Conservation (phyloP, 2,113 vertebrate genomes). For the Ciconia stormi region DNA sequence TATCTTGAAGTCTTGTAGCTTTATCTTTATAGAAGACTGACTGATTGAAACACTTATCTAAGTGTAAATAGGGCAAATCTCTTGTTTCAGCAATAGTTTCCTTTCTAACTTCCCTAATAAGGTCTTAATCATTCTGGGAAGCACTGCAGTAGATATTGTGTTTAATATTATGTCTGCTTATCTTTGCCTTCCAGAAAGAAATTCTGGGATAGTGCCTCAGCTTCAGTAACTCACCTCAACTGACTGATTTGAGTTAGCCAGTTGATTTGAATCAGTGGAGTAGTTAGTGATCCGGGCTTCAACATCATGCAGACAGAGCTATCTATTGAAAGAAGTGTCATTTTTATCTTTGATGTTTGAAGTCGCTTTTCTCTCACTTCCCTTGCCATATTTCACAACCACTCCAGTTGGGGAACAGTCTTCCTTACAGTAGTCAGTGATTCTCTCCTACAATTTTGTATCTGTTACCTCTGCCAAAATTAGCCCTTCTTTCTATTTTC, state of each 20-base stretch:
- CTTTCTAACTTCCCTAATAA: neutral
- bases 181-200: neutral
- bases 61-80: neutral
- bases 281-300: neutral
- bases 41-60: neutral
- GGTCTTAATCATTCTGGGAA: neutral
- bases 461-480: neutral
- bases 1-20: neutral
- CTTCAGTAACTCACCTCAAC: neutral
- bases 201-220: neutral
- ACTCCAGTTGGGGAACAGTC: neutral
- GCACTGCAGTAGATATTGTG: rapidly evolving
- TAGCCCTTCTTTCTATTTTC: neutral
- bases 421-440: neutral
- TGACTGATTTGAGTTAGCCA: neutral
- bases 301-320: neutral
- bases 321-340: neutral
- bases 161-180: neutral
- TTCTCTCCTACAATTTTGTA: neutral
- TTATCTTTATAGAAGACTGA: neutral
- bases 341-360: neutral
- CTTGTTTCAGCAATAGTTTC: neutral
- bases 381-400: neutral
- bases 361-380: neutral
- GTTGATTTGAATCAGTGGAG: neutral